Evolutionary conservation across 2,888 invertebrate species (phyloP), one percentile per base, ranked within the genome.

Genomic region (Alviniconcha strummeri): DNA sequence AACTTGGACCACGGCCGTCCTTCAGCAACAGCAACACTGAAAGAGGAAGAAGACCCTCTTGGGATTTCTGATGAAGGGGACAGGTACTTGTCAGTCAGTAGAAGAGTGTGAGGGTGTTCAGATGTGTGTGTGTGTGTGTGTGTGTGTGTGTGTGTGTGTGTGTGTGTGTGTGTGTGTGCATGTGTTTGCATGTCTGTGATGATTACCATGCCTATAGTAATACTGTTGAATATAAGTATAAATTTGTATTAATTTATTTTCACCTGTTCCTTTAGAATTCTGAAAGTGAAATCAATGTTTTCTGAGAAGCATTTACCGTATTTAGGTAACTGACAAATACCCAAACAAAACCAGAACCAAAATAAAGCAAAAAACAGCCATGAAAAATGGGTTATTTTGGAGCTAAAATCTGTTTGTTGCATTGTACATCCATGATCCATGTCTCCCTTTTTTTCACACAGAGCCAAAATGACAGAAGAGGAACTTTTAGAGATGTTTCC

Each of bases 401-500:
- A 36, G 36, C 36, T 36, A 36, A 36, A 36, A 36, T 36, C 36
- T 36, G 36, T 36, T 36, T 36, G 36, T 36, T 36, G 36, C 36
- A 3, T 36, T 36, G 36, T 36, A 36, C 36, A 36, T 36, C 36
- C 36, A 36, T 36, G 36, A 36, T 36, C 36, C 36, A 36, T 36
- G 36, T 80, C 80, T 79, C 76, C 77, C 80, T 84, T 78, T 86
- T n/a, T 57, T 80, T 83, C 36, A 52, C 4, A 1, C 80, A 95
- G 95, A 82, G 97, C 96, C 92, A 98, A 98, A 93, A 97, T 97
- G 89, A 97, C 97, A 0, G 93, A 94, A 84, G 97, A 97, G 91
- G 97, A 98, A 90, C 94, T 99, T 71, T 95, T 96, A 88, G 97
- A 97, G 91, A 93, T 97, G 84, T 99, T 98, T 94, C 98, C 98